Evolutionary conservation across 1,140 invertebrate genomes (phyloP).

Genomic region (Holotrichia oblita): DNA sequence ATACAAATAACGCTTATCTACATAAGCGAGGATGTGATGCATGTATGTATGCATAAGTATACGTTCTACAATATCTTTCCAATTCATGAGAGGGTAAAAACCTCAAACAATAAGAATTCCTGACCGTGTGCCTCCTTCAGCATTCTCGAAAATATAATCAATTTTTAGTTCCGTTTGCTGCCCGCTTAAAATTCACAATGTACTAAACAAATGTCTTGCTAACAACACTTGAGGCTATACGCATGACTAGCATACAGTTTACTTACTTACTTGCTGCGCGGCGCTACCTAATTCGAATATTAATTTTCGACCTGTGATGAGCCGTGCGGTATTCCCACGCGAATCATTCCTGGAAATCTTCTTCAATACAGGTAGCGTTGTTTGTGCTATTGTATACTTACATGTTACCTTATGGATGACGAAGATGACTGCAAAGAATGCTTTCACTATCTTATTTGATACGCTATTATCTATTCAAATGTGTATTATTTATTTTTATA

Average conservation of each 20-base stretch:
- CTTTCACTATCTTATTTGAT: too few relatives aligned
- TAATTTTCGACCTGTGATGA: slow-evolving; percentile 37
- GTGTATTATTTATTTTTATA: too few relatives aligned
- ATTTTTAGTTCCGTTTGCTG: slow-evolving; percentile 41
- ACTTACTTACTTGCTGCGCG: slow-evolving; percentile 1
- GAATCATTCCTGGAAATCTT: slow-evolving; percentile 31
- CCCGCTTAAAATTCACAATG: slow-evolving; percentile 38
- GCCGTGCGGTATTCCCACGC: slow-evolving; percentile 39
- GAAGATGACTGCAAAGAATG: too few relatives aligned
- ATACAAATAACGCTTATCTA: too few relatives aligned
- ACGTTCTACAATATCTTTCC: neutral
- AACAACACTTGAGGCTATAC: slow-evolving; percentile 19
- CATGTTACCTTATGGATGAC: too few relatives aligned
- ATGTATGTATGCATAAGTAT: too few relatives aligned
- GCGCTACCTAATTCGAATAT: slow-evolving; percentile 39
- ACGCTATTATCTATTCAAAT: too few relatives aligned
- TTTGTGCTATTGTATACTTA: too few relatives aligned
- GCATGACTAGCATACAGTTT: slow-evolving; percentile 39
- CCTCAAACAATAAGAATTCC: slow-evolving; percentile 41
- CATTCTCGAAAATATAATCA: slow-evolving; percentile 40
- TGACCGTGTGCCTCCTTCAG: slow-evolving; percentile 8
- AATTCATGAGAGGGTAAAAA: slow-evolving; percentile 34
- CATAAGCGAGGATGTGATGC: too few relatives aligned
- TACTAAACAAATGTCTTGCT: slow-evolving; percentile 37
- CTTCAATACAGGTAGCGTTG: too few relatives aligned